Base-by-base conservation (phyloP, 2,113 vertebrate species). In the Piliocolobus tephrosceles region DNA sequence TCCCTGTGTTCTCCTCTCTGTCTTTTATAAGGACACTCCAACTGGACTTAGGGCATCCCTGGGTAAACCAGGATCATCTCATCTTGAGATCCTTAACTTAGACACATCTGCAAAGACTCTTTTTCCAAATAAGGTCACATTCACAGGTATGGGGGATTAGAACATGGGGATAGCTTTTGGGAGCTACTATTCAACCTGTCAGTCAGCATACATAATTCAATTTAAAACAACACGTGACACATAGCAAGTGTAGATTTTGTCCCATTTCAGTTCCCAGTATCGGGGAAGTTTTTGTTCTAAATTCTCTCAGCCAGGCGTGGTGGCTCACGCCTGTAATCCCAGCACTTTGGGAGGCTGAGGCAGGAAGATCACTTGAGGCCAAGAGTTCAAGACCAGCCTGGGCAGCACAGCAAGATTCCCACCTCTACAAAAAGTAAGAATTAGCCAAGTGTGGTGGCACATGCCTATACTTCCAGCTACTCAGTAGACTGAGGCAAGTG, bases 271-370 rank as follows among this genome's bases (percentile, higher is more conserved):
- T 90, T 80, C 17, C 2, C 57, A 64, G 82, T 80, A 95, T 94
- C 97, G 57, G 86, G 91, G 97, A 96, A 96, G 86, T 22, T 97
- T 97, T 93, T 97, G 83, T 98, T 98, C 94, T 91, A 88, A 81
- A 35, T 68, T 18, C 66, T 35, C 27, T 64, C 11, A 64, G 11
- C 61, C 5, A 64, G 61, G 61, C 6, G 12, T 64, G 61, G 61
- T 64, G 61, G 61, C 27, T 64, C 27, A 64, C 13, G 5, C 27
- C 27, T 6, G 12, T 64, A 32, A 64, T 64, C 61, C 5, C 61
- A 64, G 27, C 27, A 64, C 12, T 14, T 64, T 64, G 27, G 27
- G 27, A 32, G 27, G 61, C 61, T 14, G 5, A 64, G 5, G 27
- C 12, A 64, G 61, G 61, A 32, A 32, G 27, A 64, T 64, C 27